Conservation (phyloP, 2,888 invertebrate genomes). For the Eustalomyia histrio region DNA sequence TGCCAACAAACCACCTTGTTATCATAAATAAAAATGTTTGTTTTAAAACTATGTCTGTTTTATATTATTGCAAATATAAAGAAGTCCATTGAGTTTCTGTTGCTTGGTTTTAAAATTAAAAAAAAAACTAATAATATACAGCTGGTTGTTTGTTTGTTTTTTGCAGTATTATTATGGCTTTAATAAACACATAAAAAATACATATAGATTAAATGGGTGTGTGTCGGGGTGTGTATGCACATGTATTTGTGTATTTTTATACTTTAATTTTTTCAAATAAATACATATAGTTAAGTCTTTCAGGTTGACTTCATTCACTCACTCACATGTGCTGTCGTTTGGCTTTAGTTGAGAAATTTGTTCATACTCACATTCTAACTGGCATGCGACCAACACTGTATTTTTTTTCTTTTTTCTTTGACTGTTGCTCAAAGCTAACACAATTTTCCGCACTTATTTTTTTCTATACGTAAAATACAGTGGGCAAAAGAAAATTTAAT, state of each 20-base stretch:
- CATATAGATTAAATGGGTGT: not conserved
- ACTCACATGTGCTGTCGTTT: slow-evolving; percentile 29
- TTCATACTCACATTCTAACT: not conserved
- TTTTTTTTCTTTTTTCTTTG: not conserved
- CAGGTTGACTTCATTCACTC: slow-evolving; percentile 26
- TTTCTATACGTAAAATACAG: not conserved
- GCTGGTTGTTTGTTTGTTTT: slow-evolving; percentile 12
- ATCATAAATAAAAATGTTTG: slow-evolving; percentile 21
- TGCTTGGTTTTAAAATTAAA: not conserved
- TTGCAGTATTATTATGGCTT: slow-evolving; percentile 11
- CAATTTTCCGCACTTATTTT: not conserved
- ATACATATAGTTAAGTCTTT: slow-evolving; percentile 3
- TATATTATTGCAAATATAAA: not conserved
- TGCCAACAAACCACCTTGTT: not conserved
- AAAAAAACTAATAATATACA: slow-evolving; percentile 6
- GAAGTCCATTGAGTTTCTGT: slow-evolving; percentile 2
- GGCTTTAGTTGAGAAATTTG: not conserved
- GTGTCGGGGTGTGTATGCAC: not conserved
- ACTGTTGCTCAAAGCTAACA: slow-evolving; percentile 8
- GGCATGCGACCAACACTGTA: slow-evolving; percentile 12
- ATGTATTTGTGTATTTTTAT: not conserved
- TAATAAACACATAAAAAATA: slow-evolving; percentile 27
- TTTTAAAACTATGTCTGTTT: slow-evolving; percentile 9
- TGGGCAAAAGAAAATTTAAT: not conserved
- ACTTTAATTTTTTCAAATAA: not conserved